These are phyloP conservation scores for Molothrus ater DNA, from an alignment of 2,797 vertebrate species.

Conservation along the genomic window DNA sequence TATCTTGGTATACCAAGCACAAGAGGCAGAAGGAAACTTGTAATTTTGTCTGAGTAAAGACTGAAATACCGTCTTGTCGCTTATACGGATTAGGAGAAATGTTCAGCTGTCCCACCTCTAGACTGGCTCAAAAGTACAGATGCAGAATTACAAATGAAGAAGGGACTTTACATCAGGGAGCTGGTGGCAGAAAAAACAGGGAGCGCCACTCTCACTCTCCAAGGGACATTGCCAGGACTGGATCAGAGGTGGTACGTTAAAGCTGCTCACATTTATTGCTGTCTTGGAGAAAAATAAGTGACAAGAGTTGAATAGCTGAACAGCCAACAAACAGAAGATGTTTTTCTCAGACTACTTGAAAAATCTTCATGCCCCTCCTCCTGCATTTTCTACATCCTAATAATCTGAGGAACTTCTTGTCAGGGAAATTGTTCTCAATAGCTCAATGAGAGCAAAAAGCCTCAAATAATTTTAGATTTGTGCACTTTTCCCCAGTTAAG, in stretches of 20 bases:
- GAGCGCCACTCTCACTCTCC: not conserved
- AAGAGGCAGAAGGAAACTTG: not conserved
- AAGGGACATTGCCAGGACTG: not conserved
- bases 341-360: not conserved
- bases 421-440: not conserved
- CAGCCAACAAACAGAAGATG: not conserved
- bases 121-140: not conserved
- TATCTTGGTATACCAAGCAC: not conserved
- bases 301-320: not conserved
- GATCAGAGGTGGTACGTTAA: not conserved
- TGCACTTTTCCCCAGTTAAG: not conserved
- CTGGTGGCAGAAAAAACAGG: not conserved
- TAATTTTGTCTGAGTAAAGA: not conserved
- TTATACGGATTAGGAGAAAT: not conserved
- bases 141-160: not conserved
- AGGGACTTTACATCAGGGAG: not conserved
- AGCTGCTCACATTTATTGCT: not conserved
- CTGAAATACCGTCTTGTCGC: not conserved
- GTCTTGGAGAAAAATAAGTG: not conserved
- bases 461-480: conserved; percentile 4
- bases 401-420: not conserved
- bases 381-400: not conserved
- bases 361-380: not conserved
- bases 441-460: not conserved
- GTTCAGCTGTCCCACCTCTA: not conserved